Base-by-base conservation (phyloP, 2,797 vertebrate genomes). In the Novumbra hubbsi region DNA sequence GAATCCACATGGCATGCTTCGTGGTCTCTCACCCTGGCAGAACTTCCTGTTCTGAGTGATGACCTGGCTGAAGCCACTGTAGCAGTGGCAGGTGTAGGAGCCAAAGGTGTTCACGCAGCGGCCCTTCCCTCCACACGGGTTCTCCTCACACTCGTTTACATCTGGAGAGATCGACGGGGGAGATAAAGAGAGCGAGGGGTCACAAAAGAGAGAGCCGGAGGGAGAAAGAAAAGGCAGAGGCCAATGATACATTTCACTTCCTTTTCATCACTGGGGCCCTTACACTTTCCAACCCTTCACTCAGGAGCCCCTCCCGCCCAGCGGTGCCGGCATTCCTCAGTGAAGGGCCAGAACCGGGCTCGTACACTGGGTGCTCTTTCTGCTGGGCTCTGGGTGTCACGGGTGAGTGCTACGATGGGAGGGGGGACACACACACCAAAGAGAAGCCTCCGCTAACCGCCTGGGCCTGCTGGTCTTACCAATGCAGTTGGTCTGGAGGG, bases 1-100 rank as follows among this genome's bases (percentile, higher is more conserved):
- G 66, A 71, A 64, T 79, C 79, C 57, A 76, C 66, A 38, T 74
- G 45, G 74, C 57, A 27, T 34, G 48, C 32, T 52, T 69, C 27
- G 27, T 63, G 21, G 41, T 86, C 30, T 55, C 95, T 95, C 84
- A 98, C 97, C 97, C 91, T 94, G 94, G 89, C 97, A 98, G 83
- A 91, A 94, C 88, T 93, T 96, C 71, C 85, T 93, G 87, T 94
- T 92, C 65, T 92, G 93, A 0, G 80, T 93, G 83, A 93, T 90
- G 82, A 90, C 85, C 81, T 94, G 89, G 24, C 85, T 94, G 83
- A 94, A 98, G 55, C 97, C 97, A 0, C 93, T 91, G 86, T 94
- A 90, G 90, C 97, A 98, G 45, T 95, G 90, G 75, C 97, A 98
- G 71, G 91, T 91, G 76, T 95, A 97, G 82, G 96, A 97, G 72